Evolutionary conservation across 2,113 vertebrate genomes (phyloP).

Genomic region (Dipodomys ordii): DNA sequence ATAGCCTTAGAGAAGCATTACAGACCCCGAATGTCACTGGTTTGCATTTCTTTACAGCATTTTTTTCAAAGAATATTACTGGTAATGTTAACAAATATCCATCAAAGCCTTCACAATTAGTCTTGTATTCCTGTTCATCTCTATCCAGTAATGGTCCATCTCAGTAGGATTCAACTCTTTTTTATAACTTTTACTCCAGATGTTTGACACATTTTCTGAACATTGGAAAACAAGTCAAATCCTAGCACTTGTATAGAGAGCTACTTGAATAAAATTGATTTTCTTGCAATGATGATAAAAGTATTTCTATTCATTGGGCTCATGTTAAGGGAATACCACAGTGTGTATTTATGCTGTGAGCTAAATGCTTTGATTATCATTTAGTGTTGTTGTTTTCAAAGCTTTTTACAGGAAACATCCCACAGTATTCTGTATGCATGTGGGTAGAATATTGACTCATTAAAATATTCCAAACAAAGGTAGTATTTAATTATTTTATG

Average conservation of each 20-base stretch:
- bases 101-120: neutral
- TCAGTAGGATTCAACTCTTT: neutral
- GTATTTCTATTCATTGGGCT: no score
- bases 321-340: no score
- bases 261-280: neutral
- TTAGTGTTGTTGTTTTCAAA: neutral
- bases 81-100: neutral
- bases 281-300: neutral
- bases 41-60: neutral
- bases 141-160: neutral
- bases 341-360: neutral
- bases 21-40: neutral
- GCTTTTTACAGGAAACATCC: neutral
- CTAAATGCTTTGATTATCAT: constrained; percentile 26
- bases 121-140: neutral
- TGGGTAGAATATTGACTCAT: constrained; percentile 8
- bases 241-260: neutral
- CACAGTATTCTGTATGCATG: neutral
- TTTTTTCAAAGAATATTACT: neutral
- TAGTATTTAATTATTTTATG: constrained; percentile 74
- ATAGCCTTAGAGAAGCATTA: neutral
- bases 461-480: constrained; percentile 63
- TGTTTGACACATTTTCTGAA: neutral
- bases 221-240: neutral
- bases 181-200: neutral